A percentile compares a stretch with the other conserved stretches of the same genome.
phyloP scores from a whole-genome alignment of 2,888 invertebrate species.

The Molorchus minor region DNA sequence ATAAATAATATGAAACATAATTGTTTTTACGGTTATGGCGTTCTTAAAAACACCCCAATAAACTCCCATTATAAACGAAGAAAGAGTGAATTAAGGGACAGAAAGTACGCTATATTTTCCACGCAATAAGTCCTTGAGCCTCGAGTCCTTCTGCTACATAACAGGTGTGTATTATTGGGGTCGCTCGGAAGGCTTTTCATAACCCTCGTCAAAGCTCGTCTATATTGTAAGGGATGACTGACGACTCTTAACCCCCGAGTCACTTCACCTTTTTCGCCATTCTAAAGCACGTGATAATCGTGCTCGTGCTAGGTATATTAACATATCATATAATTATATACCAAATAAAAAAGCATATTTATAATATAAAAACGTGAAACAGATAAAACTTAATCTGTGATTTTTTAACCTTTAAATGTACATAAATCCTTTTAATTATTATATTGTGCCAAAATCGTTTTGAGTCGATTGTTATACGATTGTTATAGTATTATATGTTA shows the following conservation, averaged over 20 bases:
- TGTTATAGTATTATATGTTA: too few relatives aligned
- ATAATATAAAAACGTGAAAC: too few relatives aligned
- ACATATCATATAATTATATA: too few relatives aligned
- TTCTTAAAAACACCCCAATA: slow-evolving; percentile 15
- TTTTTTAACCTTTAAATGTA: too few relatives aligned
- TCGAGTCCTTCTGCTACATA: slow-evolving; percentile 5
- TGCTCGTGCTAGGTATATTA: too few relatives aligned
- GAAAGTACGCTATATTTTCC: slow-evolving; percentile 14
- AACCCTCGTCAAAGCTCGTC: slow-evolving; percentile 12
- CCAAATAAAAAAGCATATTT: too few relatives aligned
- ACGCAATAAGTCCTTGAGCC: slow-evolving; percentile 1
- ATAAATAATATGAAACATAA: slow-evolving; percentile 14
- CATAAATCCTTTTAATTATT: too few relatives aligned
- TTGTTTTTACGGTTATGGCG: slow-evolving; percentile 11
- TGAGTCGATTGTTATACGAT: too few relatives aligned
- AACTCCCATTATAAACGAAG: slow-evolving; percentile 9
- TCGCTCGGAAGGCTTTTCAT: slow-evolving; percentile 5
- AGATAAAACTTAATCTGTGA: too few relatives aligned
- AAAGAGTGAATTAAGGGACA: slow-evolving; percentile 8
- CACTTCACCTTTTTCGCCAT: too few relatives aligned
- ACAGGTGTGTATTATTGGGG: slow-evolving; percentile 17
- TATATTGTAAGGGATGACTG: slow-evolving; percentile 1
- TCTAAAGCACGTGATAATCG: too few relatives aligned
- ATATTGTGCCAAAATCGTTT: too few relatives aligned
- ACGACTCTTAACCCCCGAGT: background rate